Evolutionary conservation across 2,797 vertebrate species (phyloP).

Genomic region (Lepilemur ruficaudatus): DNA sequence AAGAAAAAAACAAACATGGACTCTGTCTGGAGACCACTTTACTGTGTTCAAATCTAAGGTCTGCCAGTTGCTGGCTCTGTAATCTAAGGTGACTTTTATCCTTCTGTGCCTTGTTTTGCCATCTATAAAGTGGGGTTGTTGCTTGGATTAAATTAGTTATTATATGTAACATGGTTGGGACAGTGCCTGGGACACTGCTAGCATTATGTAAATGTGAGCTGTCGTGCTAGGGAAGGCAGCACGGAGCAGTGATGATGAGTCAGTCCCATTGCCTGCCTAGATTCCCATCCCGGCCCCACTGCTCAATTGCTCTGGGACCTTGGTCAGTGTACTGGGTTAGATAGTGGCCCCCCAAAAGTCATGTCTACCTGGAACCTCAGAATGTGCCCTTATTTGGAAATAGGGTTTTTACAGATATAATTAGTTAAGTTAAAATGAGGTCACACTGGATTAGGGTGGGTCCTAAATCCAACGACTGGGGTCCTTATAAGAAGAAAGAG

Average conservation of each 20-base stretch:
- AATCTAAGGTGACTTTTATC: neutral
- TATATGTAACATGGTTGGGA: neutral
- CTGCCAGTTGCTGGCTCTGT: neutral
- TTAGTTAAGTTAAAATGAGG: neutral
- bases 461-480: neutral
- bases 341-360: neutral
- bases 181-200: neutral
- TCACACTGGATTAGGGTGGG: neutral
- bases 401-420: neutral
- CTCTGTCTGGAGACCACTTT: neutral
- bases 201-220: neutral
- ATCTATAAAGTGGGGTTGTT: neutral
- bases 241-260: fast-evolving
- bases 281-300: neutral
- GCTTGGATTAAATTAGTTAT: neutral
- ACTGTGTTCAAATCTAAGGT: neutral
- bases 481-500: neutral
- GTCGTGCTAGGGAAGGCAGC: neutral
- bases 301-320: neutral
- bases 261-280: neutral
- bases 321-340: neutral
- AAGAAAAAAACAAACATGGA: neutral
- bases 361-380: neutral
- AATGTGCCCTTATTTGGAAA: neutral
- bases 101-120: neutral